Evolutionary conservation across 2,888 invertebrate species (phyloP).

Genomic region (Ethmia dodecea): DNA sequence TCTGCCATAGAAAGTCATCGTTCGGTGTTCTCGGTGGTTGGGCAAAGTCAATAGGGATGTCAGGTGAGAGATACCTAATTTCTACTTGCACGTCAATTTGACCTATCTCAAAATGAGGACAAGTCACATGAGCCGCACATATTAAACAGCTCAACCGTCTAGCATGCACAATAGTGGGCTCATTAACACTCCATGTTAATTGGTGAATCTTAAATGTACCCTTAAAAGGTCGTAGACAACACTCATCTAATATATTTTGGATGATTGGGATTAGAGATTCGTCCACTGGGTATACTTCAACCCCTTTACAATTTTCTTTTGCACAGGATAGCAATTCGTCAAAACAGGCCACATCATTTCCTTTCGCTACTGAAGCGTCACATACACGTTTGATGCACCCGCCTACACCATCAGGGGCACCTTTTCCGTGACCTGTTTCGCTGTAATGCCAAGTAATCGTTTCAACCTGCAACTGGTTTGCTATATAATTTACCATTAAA

Average conservation of each 20-base stretch:
- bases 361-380: neutral
- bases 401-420: slow-evolving; percentile 16
- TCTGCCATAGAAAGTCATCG: too few species aligned
- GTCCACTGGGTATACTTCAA: neutral
- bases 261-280: neutral
- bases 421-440: slow-evolving; percentile 16
- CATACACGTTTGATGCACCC: slow-evolving; percentile 11
- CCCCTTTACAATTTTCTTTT: neutral
- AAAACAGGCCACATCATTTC: neutral
- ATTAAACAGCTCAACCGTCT: neutral
- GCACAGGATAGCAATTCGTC: neutral
- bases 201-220: neutral
- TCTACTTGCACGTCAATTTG: too few species aligned
- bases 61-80: too few species aligned
- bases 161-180: neutral
- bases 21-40: too few species aligned
- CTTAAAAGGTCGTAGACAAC: neutral
- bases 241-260: neutral
- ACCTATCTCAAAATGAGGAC: neutral
- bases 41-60: too few species aligned
- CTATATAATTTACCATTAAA: slow-evolving; percentile 11
- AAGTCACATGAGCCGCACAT: neutral
- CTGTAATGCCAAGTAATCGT: slow-evolving; percentile 12
- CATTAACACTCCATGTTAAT: neutral
- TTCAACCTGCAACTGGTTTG: slow-evolving; percentile 3